Evolutionary conservation across 1,140 invertebrate species (phyloP).

Genomic region (Euglossa dilemma): DNA sequence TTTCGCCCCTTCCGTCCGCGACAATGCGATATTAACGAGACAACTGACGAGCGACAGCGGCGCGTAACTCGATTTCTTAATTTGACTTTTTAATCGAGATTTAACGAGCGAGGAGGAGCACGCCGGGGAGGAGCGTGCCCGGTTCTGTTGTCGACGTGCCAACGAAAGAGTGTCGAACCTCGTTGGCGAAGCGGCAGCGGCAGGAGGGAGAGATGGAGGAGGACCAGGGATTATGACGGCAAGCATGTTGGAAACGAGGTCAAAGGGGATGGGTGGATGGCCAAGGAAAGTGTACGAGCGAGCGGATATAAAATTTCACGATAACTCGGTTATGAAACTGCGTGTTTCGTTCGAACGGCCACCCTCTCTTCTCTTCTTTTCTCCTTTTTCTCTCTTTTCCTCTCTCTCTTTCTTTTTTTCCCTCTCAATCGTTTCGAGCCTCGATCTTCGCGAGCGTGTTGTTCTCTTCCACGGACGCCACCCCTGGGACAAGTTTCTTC

Average conservation of each 20-base stretch:
- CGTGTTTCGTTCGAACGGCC: conserved; percentile 34
- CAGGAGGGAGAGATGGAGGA: not conserved
- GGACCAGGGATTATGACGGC: conserved; percentile 52
- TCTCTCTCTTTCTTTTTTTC: not conserved
- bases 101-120: conserved; percentile 28
- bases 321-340: conserved; percentile 64
- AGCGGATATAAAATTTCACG: conserved; percentile 64
- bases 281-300: conserved; percentile 48
- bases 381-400: not conserved
- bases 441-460: not conserved
- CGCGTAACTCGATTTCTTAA: conserved; percentile 32
- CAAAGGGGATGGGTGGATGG: conserved; percentile 51
- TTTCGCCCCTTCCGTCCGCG: not conserved
- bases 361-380: too few species aligned
- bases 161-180: conserved; percentile 45
- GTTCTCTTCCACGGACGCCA: not conserved
- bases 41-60: conserved; percentile 4
- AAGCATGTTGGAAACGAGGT: conserved; percentile 65
- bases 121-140: not conserved
- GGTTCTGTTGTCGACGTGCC: conserved; percentile 41
- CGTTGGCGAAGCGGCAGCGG: conserved; percentile 13
- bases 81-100: conserved; percentile 61
- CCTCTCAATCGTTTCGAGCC: not conserved
- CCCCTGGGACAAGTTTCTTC: not conserved
- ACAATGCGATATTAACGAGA: conserved; percentile 31